Conservation (phyloP, 2,888 invertebrate species). For the Xylota sylvarum region DNA sequence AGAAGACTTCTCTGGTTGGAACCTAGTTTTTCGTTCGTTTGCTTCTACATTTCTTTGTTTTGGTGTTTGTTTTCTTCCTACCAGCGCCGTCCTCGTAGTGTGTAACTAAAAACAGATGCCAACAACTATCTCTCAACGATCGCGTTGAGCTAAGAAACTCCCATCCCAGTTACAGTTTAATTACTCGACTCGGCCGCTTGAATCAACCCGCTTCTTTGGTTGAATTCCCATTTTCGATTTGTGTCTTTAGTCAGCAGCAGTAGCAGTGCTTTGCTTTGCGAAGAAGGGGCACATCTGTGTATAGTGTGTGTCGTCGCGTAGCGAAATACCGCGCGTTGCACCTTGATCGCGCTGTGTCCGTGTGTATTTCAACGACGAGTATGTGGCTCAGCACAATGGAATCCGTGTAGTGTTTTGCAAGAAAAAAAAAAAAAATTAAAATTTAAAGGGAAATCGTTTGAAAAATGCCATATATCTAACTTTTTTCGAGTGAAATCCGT, state of each 20-base stretch:
- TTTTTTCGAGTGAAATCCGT: constrained; percentile 66
- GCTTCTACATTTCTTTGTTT: constrained; percentile 39
- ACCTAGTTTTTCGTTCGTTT: constrained; percentile 30
- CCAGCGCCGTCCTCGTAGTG: constrained; percentile 9
- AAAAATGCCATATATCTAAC: constrained; percentile 50
- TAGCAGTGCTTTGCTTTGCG: neutral
- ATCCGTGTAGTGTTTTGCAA: constrained; percentile 63
- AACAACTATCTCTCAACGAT: constrained; percentile 28
- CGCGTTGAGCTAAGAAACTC: constrained; percentile 14
- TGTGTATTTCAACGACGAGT: constrained; percentile 10
- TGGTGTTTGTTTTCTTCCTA: constrained; percentile 49
- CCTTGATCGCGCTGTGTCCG: constrained; percentile 24
- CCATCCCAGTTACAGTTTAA: constrained; percentile 46
- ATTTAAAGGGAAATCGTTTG: constrained; percentile 59
- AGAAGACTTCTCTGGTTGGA: constrained; percentile 27
- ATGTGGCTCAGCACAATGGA: constrained; percentile 64
- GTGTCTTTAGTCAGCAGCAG: constrained; percentile 10
- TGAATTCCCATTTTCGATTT: constrained; percentile 44
- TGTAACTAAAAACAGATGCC: constrained; percentile 16
- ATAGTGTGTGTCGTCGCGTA: constrained; percentile 56
- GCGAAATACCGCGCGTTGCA: constrained; percentile 48
- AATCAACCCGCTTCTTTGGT: constrained; percentile 41
- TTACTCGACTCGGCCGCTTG: constrained; percentile 33
- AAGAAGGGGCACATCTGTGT: constrained; percentile 53
- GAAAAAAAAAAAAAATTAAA: constrained; percentile 28